phyloP scores from a whole-genome alignment of 2,113 vertebrate species.

The Heteronetta atricapilla region DNA sequence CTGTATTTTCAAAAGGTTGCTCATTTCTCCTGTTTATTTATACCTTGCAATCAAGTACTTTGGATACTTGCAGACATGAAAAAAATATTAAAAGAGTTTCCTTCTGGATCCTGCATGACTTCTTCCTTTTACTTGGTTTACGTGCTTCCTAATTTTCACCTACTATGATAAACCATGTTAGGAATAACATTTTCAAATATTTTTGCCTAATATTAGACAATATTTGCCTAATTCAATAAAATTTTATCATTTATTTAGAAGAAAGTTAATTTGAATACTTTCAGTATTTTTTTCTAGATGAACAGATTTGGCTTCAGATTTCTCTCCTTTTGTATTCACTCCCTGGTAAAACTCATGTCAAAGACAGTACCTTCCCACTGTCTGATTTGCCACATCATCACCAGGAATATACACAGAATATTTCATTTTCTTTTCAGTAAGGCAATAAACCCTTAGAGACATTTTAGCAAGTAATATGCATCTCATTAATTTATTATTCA shows the following conservation, averaged over 20 bases:
- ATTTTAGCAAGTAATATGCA: constrained; percentile 2
- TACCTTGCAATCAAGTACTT: not conserved
- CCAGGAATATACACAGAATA: not conserved
- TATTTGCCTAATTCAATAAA: not conserved
- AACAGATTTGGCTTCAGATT: not conserved
- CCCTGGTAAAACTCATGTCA: not conserved
- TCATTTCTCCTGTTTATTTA: not conserved
- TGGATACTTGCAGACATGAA: not conserved
- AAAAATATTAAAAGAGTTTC: not conserved
- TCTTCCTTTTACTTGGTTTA: not conserved
- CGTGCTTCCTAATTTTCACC: not conserved
- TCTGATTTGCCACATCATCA: not conserved
- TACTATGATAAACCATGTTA: not conserved
- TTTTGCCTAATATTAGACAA: not conserved
- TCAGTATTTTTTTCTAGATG: not conserved
- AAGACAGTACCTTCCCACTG: not conserved
- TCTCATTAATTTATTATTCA: constrained; percentile 45
- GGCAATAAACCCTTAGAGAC: not conserved
- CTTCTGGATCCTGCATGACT: not conserved
- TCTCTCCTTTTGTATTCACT: not conserved
- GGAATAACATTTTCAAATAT: not conserved
- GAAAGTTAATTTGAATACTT: not conserved
- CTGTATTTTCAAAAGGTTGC: not conserved
- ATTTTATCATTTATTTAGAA: not conserved
- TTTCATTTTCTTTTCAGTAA: constrained; percentile 20